These are phyloP conservation scores for Aphidius gifuensis DNA, from an alignment of 1,140 invertebrate species.

Conservation along the genomic window DNA sequence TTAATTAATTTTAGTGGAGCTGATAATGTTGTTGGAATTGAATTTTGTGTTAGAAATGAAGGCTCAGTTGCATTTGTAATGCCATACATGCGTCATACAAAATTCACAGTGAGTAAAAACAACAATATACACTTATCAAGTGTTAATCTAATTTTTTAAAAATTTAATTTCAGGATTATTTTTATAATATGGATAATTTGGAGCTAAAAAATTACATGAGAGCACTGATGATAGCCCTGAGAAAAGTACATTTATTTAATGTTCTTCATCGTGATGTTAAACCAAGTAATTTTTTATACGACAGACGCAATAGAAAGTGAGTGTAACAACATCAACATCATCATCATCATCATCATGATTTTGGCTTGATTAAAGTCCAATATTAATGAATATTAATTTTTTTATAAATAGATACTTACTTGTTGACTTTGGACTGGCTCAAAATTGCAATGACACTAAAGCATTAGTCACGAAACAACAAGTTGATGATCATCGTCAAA, in stretches of 20 bases:
- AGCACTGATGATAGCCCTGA: slow-evolving; percentile 75
- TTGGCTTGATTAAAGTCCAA: too few relatives aligned
- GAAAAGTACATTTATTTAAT: slow-evolving; percentile 77
- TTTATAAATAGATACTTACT: slow-evolving; percentile 61
- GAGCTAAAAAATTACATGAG: slow-evolving; percentile 81
- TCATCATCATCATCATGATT: background rate
- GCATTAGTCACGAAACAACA: slow-evolving; percentile 26
- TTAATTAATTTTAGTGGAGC: slow-evolving; percentile 63
- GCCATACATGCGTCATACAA: slow-evolving; percentile 82
- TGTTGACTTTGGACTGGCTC: slow-evolving; percentile 88
- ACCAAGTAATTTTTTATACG: slow-evolving; percentile 88
- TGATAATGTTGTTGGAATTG: slow-evolving; percentile 79
- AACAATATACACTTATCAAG: slow-evolving; percentile 4
- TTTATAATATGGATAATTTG: slow-evolving; percentile 63
- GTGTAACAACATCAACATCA: slow-evolving; percentile 23
- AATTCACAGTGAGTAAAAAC: slow-evolving; percentile 67
- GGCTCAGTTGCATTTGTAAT: slow-evolving; percentile 87
- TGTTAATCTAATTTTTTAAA: background rate
- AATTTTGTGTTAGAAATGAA: slow-evolving; percentile 72
- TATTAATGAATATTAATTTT: background rate
- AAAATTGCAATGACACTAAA: slow-evolving; percentile 51
- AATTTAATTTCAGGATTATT: slow-evolving; percentile 68
- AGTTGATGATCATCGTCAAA: slow-evolving; percentile 29
- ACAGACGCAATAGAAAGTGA: slow-evolving; percentile 71
- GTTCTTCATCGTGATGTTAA: slow-evolving; percentile 93